These are phyloP conservation scores for Pelagia noctiluca DNA, from an alignment of 30 jellyfish, hydroid and myxozoan genomes.

Conservation along the genomic window DNA sequence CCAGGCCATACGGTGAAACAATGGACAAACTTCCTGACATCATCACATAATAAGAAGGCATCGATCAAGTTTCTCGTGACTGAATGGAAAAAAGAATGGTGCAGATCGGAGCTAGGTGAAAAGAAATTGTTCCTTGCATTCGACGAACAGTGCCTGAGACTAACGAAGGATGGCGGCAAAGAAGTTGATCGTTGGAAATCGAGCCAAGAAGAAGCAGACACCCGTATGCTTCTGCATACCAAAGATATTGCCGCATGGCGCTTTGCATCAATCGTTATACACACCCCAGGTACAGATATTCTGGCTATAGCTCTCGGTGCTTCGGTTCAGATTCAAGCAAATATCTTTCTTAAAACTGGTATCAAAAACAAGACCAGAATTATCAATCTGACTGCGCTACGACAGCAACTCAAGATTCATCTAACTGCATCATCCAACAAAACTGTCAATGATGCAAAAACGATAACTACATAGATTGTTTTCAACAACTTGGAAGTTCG, in stretches of 20 bases:
- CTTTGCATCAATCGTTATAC: slow-evolving; percentile 26
- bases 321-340: slow-evolving; percentile 43
- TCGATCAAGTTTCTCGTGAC: slow-evolving; percentile 18
- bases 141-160: background rate
- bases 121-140: slow-evolving; percentile 7
- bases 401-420: slow-evolving; percentile 32
- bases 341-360: slow-evolving; percentile 35
- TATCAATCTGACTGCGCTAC: slow-evolving; percentile 43
- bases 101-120: slow-evolving; percentile 25
- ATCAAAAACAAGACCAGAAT: slow-evolving; percentile 40
- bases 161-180: background rate
- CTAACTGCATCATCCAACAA: slow-evolving; percentile 49
- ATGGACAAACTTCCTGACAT: slow-evolving; percentile 17
- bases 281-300: slow-evolving; percentile 51
- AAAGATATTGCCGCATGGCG: slow-evolving; percentile 24
- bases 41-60: slow-evolving; percentile 25
- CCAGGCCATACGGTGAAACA: slow-evolving; percentile 52
- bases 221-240: slow-evolving; percentile 48
- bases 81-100: slow-evolving; percentile 33
- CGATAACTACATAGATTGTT: slow-evolving; percentile 10
- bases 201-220: slow-evolving; percentile 46
- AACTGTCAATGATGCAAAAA: slow-evolving; percentile 7
- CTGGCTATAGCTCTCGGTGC: slow-evolving; percentile 22
- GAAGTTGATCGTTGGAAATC: slow-evolving; percentile 6
- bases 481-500: slow-evolving; percentile 41